Percentiles rank a stretch among this genome's conserved stretches.
Evolutionary conservation across 2,113 vertebrate species (phyloP).

Genomic region (Rhinichthys klamathensis): DNA sequence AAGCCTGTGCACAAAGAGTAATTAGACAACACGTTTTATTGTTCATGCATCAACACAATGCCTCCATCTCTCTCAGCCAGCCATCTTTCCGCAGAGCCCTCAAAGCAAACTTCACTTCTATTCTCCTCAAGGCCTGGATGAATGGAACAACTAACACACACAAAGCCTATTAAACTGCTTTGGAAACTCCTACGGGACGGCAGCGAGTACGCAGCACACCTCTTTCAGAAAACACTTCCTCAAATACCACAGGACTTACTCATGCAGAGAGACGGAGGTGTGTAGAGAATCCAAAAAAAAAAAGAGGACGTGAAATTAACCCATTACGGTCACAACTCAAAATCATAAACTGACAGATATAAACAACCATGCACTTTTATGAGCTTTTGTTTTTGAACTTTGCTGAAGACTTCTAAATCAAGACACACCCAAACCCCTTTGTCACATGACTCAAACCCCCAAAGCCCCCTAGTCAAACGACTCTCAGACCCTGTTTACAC

Average conservation of each 20-base stretch:
- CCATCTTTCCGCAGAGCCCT: neutral
- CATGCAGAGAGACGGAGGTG: slow-evolving; percentile 41
- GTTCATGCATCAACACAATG: neutral
- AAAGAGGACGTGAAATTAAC: neutral
- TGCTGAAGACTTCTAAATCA: too few species aligned
- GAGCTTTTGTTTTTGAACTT: neutral
- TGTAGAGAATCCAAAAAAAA: neutral
- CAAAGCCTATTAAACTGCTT: slow-evolving; percentile 4
- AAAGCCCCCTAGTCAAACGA: too few species aligned
- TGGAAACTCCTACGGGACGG: slow-evolving; percentile 9
- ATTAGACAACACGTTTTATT: neutral
- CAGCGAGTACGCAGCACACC: slow-evolving; percentile 15
- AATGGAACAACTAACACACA: slow-evolving; percentile 16
- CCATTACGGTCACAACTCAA: neutral
- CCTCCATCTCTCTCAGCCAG: neutral
- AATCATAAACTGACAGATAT: neutral
- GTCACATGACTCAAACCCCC: too few species aligned
- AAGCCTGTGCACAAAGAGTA: neutral
- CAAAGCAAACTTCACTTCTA: neutral
- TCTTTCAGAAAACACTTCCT: slow-evolving; percentile 48
- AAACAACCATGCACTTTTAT: neutral
- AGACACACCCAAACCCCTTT: too few species aligned
- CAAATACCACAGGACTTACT: slow-evolving; percentile 48
- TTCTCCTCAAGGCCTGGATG: neutral
- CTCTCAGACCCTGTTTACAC: too few species aligned